Percentiles rank a stretch among this genome's conserved stretches.
phyloP scores from a whole-genome alignment of 2,888 invertebrate genomes.

The Amblyteles armatorius region DNA sequence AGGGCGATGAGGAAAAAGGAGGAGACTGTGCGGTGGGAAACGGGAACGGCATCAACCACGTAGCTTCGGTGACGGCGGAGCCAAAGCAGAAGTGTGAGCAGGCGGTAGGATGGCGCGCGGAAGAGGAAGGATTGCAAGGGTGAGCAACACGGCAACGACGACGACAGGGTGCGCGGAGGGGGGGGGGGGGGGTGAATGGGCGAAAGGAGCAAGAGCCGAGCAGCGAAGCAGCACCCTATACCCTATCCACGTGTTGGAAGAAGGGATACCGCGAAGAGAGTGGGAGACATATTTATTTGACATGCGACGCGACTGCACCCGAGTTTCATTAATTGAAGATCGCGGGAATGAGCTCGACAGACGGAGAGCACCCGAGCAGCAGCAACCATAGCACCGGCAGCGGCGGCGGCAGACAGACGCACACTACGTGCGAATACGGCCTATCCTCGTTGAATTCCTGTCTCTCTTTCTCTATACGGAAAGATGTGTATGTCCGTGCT shows the following conservation, averaged over 20 bases:
- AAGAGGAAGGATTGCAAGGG: constrained; percentile 60
- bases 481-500: constrained; percentile 72
- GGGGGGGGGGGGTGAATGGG: constrained; percentile 69
- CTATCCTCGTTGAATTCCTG: constrained; percentile 65
- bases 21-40: constrained; percentile 74
- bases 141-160: constrained; percentile 66
- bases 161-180: constrained; percentile 63
- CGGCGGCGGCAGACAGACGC: constrained; percentile 59
- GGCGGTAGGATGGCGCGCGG: constrained; percentile 56
- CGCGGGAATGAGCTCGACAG: constrained; percentile 84
- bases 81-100: constrained; percentile 66
- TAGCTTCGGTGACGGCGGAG: constrained; percentile 58
- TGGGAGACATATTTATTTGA: constrained; percentile 85
- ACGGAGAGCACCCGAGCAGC: constrained; percentile 74
- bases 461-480: constrained; percentile 69
- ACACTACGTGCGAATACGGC: constrained; percentile 67
- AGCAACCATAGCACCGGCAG: constrained; percentile 76
- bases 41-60: constrained; percentile 66
- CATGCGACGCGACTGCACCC: constrained; percentile 85
- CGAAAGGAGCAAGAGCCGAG: constrained; percentile 61
- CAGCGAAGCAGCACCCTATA: constrained; percentile 65
- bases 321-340: constrained; percentile 85
- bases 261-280: constrained; percentile 67
- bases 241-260: constrained; percentile 65
- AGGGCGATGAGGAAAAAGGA: constrained; percentile 63